phyloP scores from a whole-genome alignment of 2,113 vertebrate species.

The human (Homo sapiens) region GRCh38 chr7:150288001-150288500 shows the following conservation, averaged over 20 bases:
- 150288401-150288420: background rate
- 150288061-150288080: background rate
- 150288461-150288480: no score
- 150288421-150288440: no score
- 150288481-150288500: no score
- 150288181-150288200: background rate
- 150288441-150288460: no score
- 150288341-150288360: background rate
- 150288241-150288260: rapidly evolving
- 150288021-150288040: background rate
- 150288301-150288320: rapidly evolving
- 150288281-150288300: background rate
- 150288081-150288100: background rate
- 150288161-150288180: no score
- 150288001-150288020: background rate
- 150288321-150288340: background rate
- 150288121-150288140: background rate
- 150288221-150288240: background rate
- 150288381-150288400: background rate
- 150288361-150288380: background rate
- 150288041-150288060: rapidly evolving
- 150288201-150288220: rapidly evolving
- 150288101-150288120: background rate
- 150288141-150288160: rapidly evolving
- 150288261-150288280: background rate